These are phyloP conservation scores for human (Homo sapiens) DNA, from an alignment of 2,113 vertebrate species.

Conservation along the genomic window GRCh38 chr7:115391001-115391500, in stretches of 20 bases:
- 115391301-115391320: background rate
- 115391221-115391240: background rate
- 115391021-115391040: background rate
- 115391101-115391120: background rate
- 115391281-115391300: background rate
- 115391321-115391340: background rate
- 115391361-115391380: background rate
- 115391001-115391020: background rate
- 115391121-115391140: background rate
- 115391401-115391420: background rate
- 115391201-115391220: background rate
- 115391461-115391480: background rate
- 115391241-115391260: background rate
- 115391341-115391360: background rate
- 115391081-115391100: background rate
- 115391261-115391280: background rate
- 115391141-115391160: background rate
- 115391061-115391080: background rate
- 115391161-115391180: background rate
- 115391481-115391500: background rate
- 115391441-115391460: background rate
- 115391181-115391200: background rate
- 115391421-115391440: background rate
- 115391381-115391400: background rate
- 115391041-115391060: no score